Base-by-base conservation (phyloP, 2,113 vertebrate species). In the Sapayoa aenigma region DNA sequence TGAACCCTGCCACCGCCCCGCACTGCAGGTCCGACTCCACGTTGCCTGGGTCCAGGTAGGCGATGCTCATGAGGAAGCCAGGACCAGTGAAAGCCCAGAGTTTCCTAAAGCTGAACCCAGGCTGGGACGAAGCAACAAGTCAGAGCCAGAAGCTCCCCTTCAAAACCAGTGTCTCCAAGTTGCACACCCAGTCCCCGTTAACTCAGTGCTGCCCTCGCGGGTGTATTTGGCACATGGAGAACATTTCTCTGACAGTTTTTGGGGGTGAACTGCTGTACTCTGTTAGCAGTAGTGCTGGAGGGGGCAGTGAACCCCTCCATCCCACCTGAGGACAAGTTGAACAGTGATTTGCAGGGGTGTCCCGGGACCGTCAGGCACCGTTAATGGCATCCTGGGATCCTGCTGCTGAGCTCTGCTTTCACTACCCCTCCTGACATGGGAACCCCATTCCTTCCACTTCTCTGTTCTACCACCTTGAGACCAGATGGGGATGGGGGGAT, bases 11-110 rank as follows among this genome's bases (percentile, higher is more conserved):
- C 28, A 96, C 84, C 0, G 98, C 98, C 2, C 98, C 98, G 1
- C 97, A 82, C 71, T 98, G 98, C 68, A 98, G 97, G 68, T 98
- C 98, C 0, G 98, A 98, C 91, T 98, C 98, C 41, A 98, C 98
- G 33, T 98, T 98, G 52, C 98, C 98, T 0, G 98, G 98, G 78
- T 98, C 98, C 96, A 98, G 87, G 84, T 98, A 98, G 23, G 98
- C 98, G n/a, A 98, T 98, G 96, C 98, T 98, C 98, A 98, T 98
- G 81, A 98, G 98, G 87, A 98, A 98, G 6, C 98, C 98, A 0
- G 98, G 98, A 17, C 98, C 98, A 0, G 98, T 98, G 97, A 98
- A 98, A 27, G 98, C 98, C 98, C 98, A 98, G 41, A 98, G 97
- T 76, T 98, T 98, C 92, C 96, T 96, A 14, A 98, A 95, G 93